A percentile compares a stretch with the other conserved stretches of the same genome.
Evolutionary conservation across 1,140 invertebrate species (phyloP).

Genomic region (Scaptomyza montana): DNA sequence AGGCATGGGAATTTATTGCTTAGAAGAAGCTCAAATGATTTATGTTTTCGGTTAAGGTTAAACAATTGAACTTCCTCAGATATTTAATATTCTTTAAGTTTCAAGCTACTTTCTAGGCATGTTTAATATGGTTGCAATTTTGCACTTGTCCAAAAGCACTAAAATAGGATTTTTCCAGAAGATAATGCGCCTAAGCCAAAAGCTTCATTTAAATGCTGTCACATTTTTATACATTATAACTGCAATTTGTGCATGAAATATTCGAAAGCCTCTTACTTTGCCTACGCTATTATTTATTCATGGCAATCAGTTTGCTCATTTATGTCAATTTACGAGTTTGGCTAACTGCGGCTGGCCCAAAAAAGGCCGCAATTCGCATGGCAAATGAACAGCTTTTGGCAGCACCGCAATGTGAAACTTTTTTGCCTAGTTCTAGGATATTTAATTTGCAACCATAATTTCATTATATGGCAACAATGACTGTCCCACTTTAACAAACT

Average conservation of each 20-base stretch:
- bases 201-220: too few species aligned
- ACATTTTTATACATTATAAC: not conserved
- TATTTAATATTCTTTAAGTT: too few species aligned
- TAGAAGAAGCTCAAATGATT: too few species aligned
- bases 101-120: too few species aligned
- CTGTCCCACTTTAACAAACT: not conserved
- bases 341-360: constrained; percentile 9
- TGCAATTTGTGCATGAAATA: not conserved
- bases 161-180: too few species aligned
- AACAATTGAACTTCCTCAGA: too few species aligned
- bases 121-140: too few species aligned
- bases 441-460: constrained; percentile 78
- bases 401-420: not conserved
- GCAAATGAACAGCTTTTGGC: constrained; percentile 5
- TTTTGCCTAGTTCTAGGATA: constrained; percentile 36
- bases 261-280: not conserved
- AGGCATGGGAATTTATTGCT: not conserved
- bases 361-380: constrained; percentile 9
- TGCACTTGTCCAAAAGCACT: too few species aligned
- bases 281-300: not conserved
- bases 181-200: too few species aligned
- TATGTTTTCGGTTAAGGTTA: too few species aligned
- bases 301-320: constrained; percentile 41
- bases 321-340: constrained; percentile 14
- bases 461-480: constrained; percentile 54